Base-by-base conservation (phyloP, 2,113 vertebrate species). In the Bubalus kerabau region DNA sequence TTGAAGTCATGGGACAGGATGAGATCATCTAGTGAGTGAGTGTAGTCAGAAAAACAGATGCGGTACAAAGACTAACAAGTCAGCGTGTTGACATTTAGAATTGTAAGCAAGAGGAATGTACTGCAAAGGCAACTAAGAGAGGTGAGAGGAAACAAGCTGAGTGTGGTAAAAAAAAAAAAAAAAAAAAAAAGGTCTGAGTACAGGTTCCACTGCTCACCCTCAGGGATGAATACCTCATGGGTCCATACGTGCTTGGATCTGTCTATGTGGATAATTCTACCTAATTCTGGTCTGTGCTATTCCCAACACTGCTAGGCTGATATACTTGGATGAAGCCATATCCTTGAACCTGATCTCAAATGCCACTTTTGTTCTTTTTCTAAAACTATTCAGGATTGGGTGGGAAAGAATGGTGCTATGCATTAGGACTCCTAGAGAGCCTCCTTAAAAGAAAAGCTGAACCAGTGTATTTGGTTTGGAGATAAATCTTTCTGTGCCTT, bases 121-220 rank as follows among this genome's bases (percentile, higher is more conserved):
- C 57, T 40, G 32, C 8, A 57, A 57, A 84, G 14, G 19, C 40
- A 82, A 67, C 11, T 4, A 10, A 13, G 64, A 87, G 26, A 67
- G 19, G 7, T 7, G 26, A 40, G 43, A 54, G n/a, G 9, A 48
- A 88, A 50, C 0, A 0, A 32, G n/a, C 13, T 32, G 3, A 28
- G 54, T 48, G 23, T 17, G 30, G 14, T 12, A 4, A 43, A 14
- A 10, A 48, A 48, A 48, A 48, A 48, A 48, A 46, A 4, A 23
- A 26, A 48, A 48, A 48, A 48, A 48, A 46, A 4, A 23, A 21
- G 32, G 8, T n/a, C 8, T 24, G 9, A 32, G 5, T 7, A n/a
- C 17, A 62, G n/a, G 4, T 28, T 32, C 52, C 67, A 17, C 6
- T 4, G 15, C 36, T 88, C 23, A n/a, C 17, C 19, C 24, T 40